Conservation (phyloP, 1,140 invertebrate species). For the Caenorhabditis tropicalis region DNA sequence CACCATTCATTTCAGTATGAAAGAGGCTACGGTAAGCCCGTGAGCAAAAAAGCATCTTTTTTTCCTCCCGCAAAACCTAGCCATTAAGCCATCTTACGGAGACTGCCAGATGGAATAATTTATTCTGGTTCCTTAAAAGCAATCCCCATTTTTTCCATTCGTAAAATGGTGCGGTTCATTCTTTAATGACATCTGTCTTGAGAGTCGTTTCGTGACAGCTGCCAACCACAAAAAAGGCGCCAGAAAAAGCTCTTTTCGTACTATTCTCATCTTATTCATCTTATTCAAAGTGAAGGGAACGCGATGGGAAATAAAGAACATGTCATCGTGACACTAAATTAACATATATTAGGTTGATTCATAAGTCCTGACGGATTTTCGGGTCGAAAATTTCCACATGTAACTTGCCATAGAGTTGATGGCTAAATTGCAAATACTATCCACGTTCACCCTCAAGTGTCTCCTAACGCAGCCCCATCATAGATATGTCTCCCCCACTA, state of each 20-base stretch:
- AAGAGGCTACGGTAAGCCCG: background rate
- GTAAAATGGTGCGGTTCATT: background rate
- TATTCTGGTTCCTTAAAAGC: background rate
- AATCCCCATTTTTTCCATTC: background rate
- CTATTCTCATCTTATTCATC: too few relatives aligned
- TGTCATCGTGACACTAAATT: too few relatives aligned
- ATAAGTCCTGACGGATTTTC: too few relatives aligned
- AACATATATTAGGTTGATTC: too few relatives aligned
- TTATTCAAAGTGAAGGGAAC: too few relatives aligned
- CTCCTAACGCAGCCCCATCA: too few relatives aligned
- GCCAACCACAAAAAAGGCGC: background rate
- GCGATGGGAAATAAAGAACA: background rate
- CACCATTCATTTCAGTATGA: background rate
- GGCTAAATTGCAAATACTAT: too few relatives aligned
- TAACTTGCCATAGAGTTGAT: too few relatives aligned
- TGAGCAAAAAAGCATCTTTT: background rate
- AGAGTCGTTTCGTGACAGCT: background rate
- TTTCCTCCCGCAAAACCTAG: background rate
- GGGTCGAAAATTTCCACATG: too few relatives aligned
- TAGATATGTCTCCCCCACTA: too few relatives aligned
- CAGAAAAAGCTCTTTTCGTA: background rate
- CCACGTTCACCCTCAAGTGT: too few relatives aligned
- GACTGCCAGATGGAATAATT: background rate
- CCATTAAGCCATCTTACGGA: background rate
- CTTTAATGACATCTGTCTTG: background rate